Evolutionary conservation across 1,140 invertebrate species (phyloP).

Genomic region (Drosophila sulfurigaster): DNA sequence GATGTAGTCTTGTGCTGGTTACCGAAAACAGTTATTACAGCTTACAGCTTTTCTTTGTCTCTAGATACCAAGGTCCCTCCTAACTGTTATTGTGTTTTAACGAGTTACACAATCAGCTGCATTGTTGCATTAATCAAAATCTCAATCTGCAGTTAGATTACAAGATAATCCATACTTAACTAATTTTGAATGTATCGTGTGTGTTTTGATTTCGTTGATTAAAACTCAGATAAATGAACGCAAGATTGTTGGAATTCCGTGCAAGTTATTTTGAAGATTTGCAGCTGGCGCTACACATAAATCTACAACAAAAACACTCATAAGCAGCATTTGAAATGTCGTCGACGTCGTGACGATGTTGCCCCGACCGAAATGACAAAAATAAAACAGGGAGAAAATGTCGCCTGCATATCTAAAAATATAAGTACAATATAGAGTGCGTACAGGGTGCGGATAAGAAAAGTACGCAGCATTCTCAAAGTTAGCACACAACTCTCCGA

Average conservation of each 20-base stretch:
- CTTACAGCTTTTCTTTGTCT: slow-evolving; percentile 1
- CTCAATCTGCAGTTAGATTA: background rate
- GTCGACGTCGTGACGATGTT: background rate
- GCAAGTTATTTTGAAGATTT: slow-evolving; percentile 10
- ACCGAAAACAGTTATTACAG: background rate
- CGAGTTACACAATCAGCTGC: slow-evolving; percentile 2
- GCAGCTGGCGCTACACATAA: slow-evolving; percentile 32
- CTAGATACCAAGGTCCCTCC: slow-evolving; percentile 16
- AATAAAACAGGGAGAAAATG: slow-evolving; percentile 38
- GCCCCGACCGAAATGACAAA: slow-evolving; percentile 17
- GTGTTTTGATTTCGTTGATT: background rate
- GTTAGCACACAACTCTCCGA: slow-evolving; percentile 15
- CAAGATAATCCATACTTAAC: background rate
- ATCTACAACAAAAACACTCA: slow-evolving; percentile 27
- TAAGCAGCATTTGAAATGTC: slow-evolving; percentile 33
- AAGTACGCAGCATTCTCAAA: slow-evolving; percentile 8
- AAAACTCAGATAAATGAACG: background rate
- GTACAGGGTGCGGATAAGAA: background rate
- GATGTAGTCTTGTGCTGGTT: slow-evolving; percentile 9
- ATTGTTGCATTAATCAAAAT: slow-evolving; percentile 4
- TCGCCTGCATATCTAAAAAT: slow-evolving; percentile 44
- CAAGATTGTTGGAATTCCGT: slow-evolving; percentile 36
- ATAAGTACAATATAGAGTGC: slow-evolving; percentile 18
- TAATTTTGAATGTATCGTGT: background rate
- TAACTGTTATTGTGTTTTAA: slow-evolving; percentile 2